Evolutionary conservation across 2,797 vertebrate species (phyloP).

Genomic region (Poeciliopsis infans): DNA sequence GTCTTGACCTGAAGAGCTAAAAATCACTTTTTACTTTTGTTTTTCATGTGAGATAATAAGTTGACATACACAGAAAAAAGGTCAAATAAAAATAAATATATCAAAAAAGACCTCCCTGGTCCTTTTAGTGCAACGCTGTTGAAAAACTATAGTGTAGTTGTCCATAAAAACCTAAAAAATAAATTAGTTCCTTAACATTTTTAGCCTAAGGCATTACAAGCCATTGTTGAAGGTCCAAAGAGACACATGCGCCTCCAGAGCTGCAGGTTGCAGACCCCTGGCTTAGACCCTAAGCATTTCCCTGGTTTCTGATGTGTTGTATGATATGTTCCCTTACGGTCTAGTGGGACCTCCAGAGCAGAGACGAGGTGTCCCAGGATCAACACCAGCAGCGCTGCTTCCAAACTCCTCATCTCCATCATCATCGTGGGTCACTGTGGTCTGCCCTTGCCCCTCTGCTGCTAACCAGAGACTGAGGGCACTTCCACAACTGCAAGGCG

Average conservation of each 20-base stretch:
- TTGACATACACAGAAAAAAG: background rate
- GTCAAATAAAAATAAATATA: background rate
- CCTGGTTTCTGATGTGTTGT: background rate
- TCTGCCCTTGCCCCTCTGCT: conserved; percentile 67
- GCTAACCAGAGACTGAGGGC: conserved; percentile 58
- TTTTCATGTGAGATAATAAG: background rate
- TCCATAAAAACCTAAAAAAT: background rate
- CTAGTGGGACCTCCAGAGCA: conserved; percentile 93
- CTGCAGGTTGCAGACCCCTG: background rate
- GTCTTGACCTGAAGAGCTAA: background rate
- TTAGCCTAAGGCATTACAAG: background rate
- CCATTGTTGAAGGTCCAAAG: background rate
- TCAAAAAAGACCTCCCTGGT: background rate
- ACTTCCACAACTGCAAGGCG: conserved; percentile 66
- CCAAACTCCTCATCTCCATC: conserved; percentile 83
- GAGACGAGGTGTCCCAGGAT: conserved; percentile 84
- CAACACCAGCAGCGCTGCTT: conserved; percentile 80
- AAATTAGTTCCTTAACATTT: background rate
- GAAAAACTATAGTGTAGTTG: background rate
- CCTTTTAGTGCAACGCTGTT: background rate
- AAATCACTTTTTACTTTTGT: background rate
- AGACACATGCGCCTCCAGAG: background rate
- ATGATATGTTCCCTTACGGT: conserved; percentile 85
- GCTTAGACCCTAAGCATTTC: background rate
- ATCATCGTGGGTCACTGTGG: conserved; percentile 63